These are phyloP conservation scores for Micoletzkya japonica DNA, from an alignment of 2,888 invertebrate genomes.

Conservation along the genomic window DNA sequence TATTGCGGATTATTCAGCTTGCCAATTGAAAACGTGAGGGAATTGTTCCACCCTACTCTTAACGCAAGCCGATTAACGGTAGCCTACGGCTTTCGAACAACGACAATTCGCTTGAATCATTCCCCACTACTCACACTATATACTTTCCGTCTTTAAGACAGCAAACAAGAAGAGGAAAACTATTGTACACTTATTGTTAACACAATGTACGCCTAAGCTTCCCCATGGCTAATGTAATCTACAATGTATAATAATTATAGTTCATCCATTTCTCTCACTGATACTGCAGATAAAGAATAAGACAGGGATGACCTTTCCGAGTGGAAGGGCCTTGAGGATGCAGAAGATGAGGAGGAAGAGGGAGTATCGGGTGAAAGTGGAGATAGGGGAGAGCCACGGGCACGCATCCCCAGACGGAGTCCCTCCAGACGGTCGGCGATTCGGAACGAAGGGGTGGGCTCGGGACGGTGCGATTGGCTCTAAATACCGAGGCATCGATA, in stretches of 20 bases:
- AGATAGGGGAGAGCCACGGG: background rate
- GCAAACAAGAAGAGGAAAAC: background rate
- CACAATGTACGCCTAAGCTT: no score
- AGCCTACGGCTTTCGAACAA: no score
- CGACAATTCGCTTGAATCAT: no score
- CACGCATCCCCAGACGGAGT: constrained; percentile 7
- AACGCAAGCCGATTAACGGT: no score
- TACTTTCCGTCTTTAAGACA: no score
- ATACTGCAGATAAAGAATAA: no score
- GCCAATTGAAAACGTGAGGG: no score
- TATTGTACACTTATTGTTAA: background rate
- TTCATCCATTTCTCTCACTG: background rate
- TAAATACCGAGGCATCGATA: no score
- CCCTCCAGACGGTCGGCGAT: constrained; percentile 20
- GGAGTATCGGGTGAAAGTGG: background rate
- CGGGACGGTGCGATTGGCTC: constrained; percentile 4
- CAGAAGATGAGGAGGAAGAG: background rate
- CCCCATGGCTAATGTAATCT: no score
- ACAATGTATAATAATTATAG: background rate
- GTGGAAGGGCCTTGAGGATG: constrained; percentile 30
- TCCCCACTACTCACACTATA: no score
- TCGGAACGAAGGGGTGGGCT: constrained; percentile 17
- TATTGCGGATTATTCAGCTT: no score
- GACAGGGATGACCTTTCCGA: constrained; percentile 32
- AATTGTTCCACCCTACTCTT: no score